Conservation (phyloP, 2,888 invertebrate genomes). For the Leucophenga maculata region DNA sequence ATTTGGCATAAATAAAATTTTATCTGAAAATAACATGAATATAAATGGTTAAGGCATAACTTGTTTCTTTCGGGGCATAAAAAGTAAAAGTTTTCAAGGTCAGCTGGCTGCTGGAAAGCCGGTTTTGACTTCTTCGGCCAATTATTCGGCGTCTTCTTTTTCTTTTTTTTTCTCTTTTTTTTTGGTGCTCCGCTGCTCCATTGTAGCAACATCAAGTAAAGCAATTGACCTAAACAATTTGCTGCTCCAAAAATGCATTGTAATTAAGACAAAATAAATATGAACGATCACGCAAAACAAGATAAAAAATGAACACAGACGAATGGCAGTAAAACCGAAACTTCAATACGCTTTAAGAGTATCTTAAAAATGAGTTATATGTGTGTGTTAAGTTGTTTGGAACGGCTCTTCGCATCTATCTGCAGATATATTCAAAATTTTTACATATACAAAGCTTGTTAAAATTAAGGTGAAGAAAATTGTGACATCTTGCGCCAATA, state of each 20-base stretch:
- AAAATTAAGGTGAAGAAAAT: too few species aligned
- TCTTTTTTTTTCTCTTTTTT: too few species aligned
- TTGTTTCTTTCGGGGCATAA: constrained; percentile 7
- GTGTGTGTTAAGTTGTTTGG: too few species aligned
- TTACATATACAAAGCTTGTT: too few species aligned
- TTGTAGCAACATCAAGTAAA: not conserved
- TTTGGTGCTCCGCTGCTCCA: not conserved
- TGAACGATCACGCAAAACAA: not conserved
- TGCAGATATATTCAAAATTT: too few species aligned
- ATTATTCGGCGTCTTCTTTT: not conserved
- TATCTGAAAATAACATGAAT: not conserved
- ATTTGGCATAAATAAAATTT: not conserved
- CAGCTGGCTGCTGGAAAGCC: not conserved
- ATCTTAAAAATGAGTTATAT: too few species aligned
- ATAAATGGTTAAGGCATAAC: constrained; percentile 11
- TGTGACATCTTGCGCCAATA: too few species aligned
- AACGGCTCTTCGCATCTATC: too few species aligned
- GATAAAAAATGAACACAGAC: not conserved
- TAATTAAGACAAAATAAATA: constrained; percentile 6
- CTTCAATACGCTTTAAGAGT: too few species aligned
- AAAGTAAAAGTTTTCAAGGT: constrained; percentile 27
- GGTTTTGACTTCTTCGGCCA: constrained; percentile 3
- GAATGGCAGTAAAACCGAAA: not conserved
- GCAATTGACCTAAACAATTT: too few species aligned
- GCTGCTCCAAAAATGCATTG: not conserved